These are phyloP conservation scores for Eutolmus rufibarbis DNA, from an alignment of 2,888 invertebrate species.

Conservation along the genomic window DNA sequence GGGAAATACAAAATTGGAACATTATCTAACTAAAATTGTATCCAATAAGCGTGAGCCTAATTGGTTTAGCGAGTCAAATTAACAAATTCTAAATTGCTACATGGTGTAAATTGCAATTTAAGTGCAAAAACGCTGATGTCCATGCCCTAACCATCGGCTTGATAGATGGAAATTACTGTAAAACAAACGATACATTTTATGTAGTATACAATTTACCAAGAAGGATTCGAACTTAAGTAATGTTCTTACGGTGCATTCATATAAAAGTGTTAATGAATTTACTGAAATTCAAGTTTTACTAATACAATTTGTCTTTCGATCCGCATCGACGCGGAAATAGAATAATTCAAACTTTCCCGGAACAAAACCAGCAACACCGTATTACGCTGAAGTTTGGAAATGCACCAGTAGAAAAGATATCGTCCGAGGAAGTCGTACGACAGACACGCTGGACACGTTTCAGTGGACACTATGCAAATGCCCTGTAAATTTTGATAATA, in stretches of 20 bases:
- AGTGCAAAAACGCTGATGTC: neutral
- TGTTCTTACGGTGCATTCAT: too few relatives aligned
- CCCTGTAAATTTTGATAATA: neutral
- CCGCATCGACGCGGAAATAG: neutral
- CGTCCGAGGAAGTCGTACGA: neutral
- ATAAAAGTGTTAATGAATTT: neutral
- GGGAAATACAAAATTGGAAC: neutral
- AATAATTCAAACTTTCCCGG: neutral
- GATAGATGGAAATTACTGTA: neutral
- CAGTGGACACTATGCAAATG: neutral
- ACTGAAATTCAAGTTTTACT: neutral
- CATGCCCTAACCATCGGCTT: neutral
- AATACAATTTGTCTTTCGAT: neutral
- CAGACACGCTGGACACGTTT: neutral
- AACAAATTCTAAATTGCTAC: neutral
- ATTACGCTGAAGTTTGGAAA: neutral
- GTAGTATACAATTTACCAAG: neutral
- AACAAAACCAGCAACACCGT: neutral
- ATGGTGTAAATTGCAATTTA: neutral
- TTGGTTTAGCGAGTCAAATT: neutral
- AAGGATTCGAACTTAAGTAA: too few relatives aligned
- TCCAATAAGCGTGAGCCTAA: neutral
- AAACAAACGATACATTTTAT: neutral
- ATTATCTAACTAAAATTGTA: neutral
- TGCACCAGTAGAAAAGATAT: neutral